Base-by-base conservation (phyloP, 2,888 invertebrate genomes). In the Watsonalla binaria region DNA sequence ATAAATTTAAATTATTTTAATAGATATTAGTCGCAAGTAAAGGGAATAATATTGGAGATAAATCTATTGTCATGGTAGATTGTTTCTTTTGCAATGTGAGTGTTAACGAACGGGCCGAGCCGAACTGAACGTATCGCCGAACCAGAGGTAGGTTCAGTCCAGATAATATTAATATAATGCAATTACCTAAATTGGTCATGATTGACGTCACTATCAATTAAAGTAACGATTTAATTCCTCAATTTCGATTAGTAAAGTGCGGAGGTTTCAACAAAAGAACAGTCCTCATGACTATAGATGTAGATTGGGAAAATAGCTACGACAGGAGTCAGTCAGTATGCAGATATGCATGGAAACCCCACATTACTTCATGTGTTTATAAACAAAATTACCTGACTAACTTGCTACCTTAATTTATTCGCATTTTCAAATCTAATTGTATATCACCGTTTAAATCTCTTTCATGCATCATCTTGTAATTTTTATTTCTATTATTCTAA, bases 1-100 rank as follows among this genome's bases (percentile, higher is more conserved):
- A n/a, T n/a, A n/a, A n/a, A n/a, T n/a, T n/a, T n/a, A n/a, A n/a
- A n/a, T n/a, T n/a, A n/a, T n/a, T n/a, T n/a, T n/a, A n/a, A n/a
- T n/a, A n/a, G n/a, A n/a, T 37, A 37, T 7, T 0, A 4, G 54
- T 52, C 6, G 0, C 5, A 5, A 33, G 11, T 47, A 49, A 55
- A 76, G 80, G 82, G 74, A 88, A 88, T 88, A 87, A 74, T 87
- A 88, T 89, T 90, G 90, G 90, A 89, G 88, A 78, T 69, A 68
- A 80, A 80, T 90, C 90, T 90, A 90, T 88, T 88, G 90, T 90
- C 90, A 90, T 90, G 90, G 87, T 90, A 90, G 89, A 90, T 87
- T 90, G 90, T 89, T 84, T 86, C 87, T 90, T 90, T 88, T 86
- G 87, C 82, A 79, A 84, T 85, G 81, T 88, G 76, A 85, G 81